These are phyloP conservation scores for Picus viridis DNA, from an alignment of 2,797 vertebrate genomes.

Conservation along the genomic window DNA sequence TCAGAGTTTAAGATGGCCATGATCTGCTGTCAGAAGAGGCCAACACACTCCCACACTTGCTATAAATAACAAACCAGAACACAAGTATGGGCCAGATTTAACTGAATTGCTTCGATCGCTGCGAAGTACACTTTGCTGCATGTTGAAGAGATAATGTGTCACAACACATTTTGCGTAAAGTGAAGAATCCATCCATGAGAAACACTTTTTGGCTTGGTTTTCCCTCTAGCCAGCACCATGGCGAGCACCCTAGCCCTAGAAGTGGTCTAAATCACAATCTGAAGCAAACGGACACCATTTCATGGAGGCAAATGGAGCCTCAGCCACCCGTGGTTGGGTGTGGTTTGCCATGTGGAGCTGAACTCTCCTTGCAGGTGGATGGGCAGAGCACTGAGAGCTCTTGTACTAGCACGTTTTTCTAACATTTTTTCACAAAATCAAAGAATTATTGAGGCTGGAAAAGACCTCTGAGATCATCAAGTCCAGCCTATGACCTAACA, in stretches of 20 bases:
- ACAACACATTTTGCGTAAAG: conserved; percentile 67
- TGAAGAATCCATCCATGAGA: conserved; percentile 36
- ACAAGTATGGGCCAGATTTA: conserved; percentile 57
- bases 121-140: conserved; percentile 55
- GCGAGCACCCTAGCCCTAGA: not conserved
- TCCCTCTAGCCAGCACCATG: conserved; percentile 1
- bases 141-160: conserved; percentile 61
- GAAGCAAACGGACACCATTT: not conserved
- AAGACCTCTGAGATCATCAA: too few relatives aligned
- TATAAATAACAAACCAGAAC: conserved; percentile 62
- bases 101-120: conserved; percentile 53
- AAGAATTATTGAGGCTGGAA: too few relatives aligned
- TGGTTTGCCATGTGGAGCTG: not conserved
- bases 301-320: not conserved
- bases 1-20: conserved; percentile 61
- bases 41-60: conserved; percentile 68
- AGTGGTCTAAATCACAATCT: not conserved
- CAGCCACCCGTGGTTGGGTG: fast-evolving
- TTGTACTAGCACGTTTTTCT: not conserved
- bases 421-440: not conserved
- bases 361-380: fast-evolving
- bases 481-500: too few relatives aligned
- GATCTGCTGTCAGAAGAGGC: conserved; percentile 69
- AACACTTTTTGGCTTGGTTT: conserved; percentile 35
- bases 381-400: not conserved